Conservation (phyloP, 1,140 invertebrate species). For the Heliconius himera region DNA sequence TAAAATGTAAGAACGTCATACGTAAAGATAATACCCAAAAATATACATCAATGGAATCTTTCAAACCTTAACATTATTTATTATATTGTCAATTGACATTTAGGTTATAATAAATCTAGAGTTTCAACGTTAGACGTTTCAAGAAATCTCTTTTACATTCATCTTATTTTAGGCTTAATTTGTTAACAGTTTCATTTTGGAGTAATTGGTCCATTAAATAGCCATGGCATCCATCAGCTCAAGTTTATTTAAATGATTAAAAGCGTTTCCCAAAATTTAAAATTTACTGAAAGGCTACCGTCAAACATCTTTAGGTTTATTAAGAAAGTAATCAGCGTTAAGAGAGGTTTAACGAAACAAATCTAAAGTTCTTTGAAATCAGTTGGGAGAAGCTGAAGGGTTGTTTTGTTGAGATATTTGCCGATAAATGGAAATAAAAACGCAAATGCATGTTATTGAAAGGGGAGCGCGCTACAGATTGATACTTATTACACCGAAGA, state of each 20-base stretch:
- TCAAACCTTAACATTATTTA: too few relatives aligned
- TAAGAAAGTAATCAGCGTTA: conserved; percentile 6
- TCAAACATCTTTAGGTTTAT: conserved; percentile 11
- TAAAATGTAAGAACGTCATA: not conserved
- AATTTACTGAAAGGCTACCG: conserved; percentile 10
- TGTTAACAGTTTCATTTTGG: not conserved
- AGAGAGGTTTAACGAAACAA: conserved; percentile 8
- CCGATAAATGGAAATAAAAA: not conserved
- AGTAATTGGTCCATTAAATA: conserved; percentile 12
- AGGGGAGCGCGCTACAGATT: not conserved
- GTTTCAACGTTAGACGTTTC: not conserved
- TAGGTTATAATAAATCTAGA: not conserved
- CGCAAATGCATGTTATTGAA: not conserved
- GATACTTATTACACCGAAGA: not conserved
- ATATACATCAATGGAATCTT: too few relatives aligned
- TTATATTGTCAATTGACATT: not conserved
- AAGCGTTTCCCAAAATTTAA: not conserved
- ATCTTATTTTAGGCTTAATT: not conserved
- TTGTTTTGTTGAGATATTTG: not conserved
- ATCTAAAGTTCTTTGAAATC: conserved; percentile 11
- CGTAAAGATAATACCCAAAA: too few relatives aligned
- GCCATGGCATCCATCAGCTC: not conserved
- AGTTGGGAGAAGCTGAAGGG: not conserved
- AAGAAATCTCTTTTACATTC: not conserved
- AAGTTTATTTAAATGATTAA: conserved; percentile 4